Evolutionary conservation across 2,797 vertebrate species (phyloP).

Genomic region (Molossus molossus): DNA sequence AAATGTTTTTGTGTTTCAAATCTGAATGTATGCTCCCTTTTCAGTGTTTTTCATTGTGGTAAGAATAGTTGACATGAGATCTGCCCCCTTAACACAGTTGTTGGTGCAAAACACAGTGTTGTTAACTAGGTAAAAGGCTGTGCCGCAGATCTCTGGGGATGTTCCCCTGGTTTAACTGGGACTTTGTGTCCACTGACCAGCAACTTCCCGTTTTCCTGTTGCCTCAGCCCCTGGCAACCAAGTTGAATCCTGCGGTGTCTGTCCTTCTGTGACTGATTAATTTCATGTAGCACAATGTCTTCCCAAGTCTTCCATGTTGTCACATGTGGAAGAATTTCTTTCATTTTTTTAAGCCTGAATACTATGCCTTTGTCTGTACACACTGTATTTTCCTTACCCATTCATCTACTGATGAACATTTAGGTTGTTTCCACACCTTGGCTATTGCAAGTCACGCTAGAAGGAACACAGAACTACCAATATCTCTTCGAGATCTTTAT

Average conservation of each 20-base stretch:
- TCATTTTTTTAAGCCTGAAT: background rate
- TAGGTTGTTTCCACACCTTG: background rate
- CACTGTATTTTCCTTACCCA: background rate
- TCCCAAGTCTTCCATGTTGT: background rate
- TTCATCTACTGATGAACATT: background rate
- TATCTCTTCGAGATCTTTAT: too few relatives aligned
- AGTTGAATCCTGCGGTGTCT: background rate
- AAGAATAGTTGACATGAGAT: background rate
- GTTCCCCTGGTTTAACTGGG: background rate
- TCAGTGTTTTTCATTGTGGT: background rate
- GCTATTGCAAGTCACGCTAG: background rate
- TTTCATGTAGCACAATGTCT: background rate
- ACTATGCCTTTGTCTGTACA: too few relatives aligned
- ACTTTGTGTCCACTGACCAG: accelerated
- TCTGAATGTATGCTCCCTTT: background rate
- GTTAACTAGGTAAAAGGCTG: background rate
- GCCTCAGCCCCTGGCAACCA: too few relatives aligned
- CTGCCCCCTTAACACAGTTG: background rate
- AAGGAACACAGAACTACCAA: background rate
- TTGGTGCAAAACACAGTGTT: background rate
- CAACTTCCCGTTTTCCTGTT: too few relatives aligned
- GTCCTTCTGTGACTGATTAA: background rate
- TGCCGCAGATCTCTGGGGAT: background rate
- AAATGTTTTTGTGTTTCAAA: background rate
- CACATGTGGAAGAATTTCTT: background rate